A percentile compares a stretch with the other conserved stretches of the same genome.
Evolutionary conservation across 53 echinoderm and acorn worm species (phyloP).

Genomic region (Antedon mediterranea): DNA sequence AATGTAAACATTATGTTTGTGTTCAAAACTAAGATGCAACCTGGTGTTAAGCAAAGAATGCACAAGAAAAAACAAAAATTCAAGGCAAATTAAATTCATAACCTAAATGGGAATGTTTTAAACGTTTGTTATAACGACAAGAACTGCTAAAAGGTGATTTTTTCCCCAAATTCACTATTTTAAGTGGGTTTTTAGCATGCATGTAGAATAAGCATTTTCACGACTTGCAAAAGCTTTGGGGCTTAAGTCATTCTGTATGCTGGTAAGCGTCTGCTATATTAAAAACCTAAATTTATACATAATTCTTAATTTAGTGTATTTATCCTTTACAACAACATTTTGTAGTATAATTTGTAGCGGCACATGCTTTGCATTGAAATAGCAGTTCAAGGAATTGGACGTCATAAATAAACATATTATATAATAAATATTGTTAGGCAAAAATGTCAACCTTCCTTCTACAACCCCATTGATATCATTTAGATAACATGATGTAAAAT

Average conservation of each 20-base stretch:
- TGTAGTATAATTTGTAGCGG: background rate
- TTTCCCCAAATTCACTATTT: background rate
- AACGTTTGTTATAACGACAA: background rate
- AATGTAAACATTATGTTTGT: background rate
- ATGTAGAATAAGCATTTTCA: background rate
- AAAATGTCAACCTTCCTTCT: too few species aligned
- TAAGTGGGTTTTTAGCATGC: background rate
- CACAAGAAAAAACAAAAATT: background rate
- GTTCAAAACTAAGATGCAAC: background rate
- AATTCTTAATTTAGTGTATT: background rate
- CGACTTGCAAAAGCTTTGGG: background rate
- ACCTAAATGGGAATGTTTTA: background rate
- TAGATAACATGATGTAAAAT: too few species aligned
- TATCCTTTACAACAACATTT: background rate
- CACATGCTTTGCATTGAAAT: background rate
- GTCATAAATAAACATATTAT: too few species aligned
- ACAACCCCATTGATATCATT: too few species aligned
- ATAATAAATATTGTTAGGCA: too few species aligned
- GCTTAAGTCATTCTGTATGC: background rate
- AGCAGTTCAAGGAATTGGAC: background rate
- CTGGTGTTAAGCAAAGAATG: background rate
- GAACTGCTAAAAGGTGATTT: background rate
- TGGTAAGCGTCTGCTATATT: background rate
- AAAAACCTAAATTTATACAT: background rate
- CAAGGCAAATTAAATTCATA: background rate